Evolutionary conservation across 2,797 vertebrate species (phyloP).

Genomic region (Epinephelus coioides): DNA sequence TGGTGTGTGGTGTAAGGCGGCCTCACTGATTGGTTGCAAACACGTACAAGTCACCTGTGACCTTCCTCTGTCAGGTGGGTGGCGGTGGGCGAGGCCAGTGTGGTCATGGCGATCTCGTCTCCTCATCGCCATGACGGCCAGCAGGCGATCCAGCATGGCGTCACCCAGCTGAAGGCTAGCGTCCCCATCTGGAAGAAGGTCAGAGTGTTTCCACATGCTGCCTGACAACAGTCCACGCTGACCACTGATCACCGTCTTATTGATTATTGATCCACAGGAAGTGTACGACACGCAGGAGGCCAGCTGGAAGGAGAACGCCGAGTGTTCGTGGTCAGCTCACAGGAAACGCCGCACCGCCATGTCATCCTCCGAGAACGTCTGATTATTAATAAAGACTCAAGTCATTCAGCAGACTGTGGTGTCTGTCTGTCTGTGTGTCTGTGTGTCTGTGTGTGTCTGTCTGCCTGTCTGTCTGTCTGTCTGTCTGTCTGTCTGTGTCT

Average conservation of each 20-base stretch:
- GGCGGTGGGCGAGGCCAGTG: background rate
- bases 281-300: constrained; percentile 60
- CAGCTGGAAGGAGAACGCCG: constrained; percentile 72
- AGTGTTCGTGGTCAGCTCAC: constrained; percentile 65
- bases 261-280: constrained; percentile 55
- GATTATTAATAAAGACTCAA: background rate
- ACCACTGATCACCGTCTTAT: too few species aligned
- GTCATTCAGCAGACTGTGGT: background rate
- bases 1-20: too few species aligned
- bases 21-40: background rate
- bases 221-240: too few species aligned
- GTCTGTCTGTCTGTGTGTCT: background rate
- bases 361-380: background rate
- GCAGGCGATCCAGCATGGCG: background rate
- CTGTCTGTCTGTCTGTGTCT: too few species aligned
- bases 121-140: background rate
- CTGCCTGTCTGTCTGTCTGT: too few species aligned
- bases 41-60: background rate
- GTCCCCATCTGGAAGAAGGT: background rate
- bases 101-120: background rate
- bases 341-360: rapidly evolving
- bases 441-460: background rate
- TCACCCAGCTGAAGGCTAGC: background rate
- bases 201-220: too few species aligned
- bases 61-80: background rate